Conservation (phyloP, 92 coral and sea anemone genomes). For the Phenganax marumi region DNA sequence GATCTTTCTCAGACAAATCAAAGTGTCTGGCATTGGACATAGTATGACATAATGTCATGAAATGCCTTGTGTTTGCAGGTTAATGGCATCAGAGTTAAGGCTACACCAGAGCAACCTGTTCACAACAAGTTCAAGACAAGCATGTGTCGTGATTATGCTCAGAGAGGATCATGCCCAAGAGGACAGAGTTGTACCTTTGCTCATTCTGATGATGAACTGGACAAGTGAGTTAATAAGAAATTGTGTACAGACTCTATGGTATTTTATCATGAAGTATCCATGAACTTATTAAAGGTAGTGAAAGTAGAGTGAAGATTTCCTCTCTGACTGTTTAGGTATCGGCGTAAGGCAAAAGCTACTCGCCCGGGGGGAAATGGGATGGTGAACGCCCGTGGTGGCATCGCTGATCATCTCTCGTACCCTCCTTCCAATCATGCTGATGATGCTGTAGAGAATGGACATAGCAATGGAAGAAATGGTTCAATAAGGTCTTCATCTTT, state of each 20-base stretch:
- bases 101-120: conserved; percentile 55
- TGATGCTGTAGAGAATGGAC: conserved; percentile 39
- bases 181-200: conserved; percentile 95
- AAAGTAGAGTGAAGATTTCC: neutral
- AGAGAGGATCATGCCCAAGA: conserved; percentile 85
- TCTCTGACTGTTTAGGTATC: conserved; percentile 12
- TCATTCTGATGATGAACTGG: conserved; percentile 95
- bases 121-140: conserved; percentile 96
- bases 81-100: neutral
- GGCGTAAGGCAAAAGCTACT: conserved; percentile 29
- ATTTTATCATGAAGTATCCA: too few species aligned
- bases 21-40: too few species aligned
- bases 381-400: conserved; percentile 35
- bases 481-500: conserved; percentile 25
- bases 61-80: conserved; percentile 69
- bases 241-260: too few species aligned
- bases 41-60: conserved; percentile 68
- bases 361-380: conserved; percentile 12
- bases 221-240: conserved; percentile 61
- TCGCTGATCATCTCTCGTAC: conserved; percentile 22
- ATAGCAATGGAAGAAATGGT: conserved; percentile 18
- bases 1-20: too few species aligned
- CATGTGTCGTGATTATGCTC: conserved; percentile 85
- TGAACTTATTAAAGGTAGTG: too few species aligned
- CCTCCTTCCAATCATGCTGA: conserved; percentile 14